phyloP scores from a whole-genome alignment of 1,140 invertebrate genomes.

The Anoplolepis gracilipes region DNA sequence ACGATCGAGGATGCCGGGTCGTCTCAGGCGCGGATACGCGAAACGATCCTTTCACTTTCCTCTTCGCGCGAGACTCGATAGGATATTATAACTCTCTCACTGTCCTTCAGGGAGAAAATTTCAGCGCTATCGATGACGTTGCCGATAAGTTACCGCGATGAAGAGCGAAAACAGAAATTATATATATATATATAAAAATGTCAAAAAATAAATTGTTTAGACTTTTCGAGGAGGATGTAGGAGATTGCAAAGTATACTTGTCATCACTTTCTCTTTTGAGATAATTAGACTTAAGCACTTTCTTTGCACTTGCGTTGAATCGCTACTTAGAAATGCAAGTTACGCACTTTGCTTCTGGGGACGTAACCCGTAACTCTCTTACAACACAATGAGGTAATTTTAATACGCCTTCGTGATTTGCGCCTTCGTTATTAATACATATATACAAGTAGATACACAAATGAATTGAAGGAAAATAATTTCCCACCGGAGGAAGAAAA shows the following conservation, averaged over 20 bases:
- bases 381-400: conserved; percentile 3
- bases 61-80: conserved; percentile 27
- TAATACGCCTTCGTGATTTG: conserved; percentile 1
- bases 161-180: neutral
- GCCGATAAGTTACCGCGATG: neutral
- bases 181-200: too few species aligned
- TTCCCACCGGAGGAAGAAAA: conserved; percentile 19
- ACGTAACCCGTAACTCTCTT: neutral
- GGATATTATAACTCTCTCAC: neutral
- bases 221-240: neutral
- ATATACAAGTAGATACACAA: neutral
- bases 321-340: neutral
- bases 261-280: neutral
- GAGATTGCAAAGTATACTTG: neutral
- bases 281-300: neutral
- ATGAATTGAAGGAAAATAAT: conserved; percentile 45
- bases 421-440: conserved; percentile 1
- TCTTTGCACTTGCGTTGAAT: neutral
- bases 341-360: neutral
- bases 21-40: conserved; percentile 45
- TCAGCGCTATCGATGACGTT: conserved; percentile 16
- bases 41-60: conserved; percentile 64
- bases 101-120: conserved; percentile 36
- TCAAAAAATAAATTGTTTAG: too few species aligned
- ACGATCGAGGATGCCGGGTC: conserved; percentile 47